Conservation (phyloP, 2,888 invertebrate species). For the Matsumyia berberina region DNA sequence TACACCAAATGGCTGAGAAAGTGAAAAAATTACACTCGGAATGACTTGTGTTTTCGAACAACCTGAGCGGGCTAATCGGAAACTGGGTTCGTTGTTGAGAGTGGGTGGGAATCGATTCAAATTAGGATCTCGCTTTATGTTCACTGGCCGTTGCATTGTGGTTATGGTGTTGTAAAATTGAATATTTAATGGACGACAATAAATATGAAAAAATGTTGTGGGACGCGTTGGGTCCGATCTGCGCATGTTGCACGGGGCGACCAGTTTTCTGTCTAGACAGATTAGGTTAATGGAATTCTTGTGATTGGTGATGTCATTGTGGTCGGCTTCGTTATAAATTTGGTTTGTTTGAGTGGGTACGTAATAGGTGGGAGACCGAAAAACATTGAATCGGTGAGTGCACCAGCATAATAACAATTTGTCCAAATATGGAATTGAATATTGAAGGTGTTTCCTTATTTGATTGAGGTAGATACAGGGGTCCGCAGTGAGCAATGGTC, state of each 20-base stretch:
- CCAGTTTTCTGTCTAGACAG: slow-evolving; percentile 49
- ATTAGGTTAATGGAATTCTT: slow-evolving; percentile 47
- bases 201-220: slow-evolving; percentile 26
- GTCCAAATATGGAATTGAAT: not conserved
- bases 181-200: slow-evolving; percentile 54
- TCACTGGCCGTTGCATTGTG: slow-evolving; percentile 12
- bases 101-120: not conserved
- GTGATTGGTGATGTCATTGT: slow-evolving; percentile 35
- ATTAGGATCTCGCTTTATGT: slow-evolving; percentile 13
- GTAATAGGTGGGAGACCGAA: not conserved
- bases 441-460: slow-evolving; percentile 1
- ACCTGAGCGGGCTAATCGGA: slow-evolving; percentile 2
- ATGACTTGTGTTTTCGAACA: slow-evolving; percentile 31
- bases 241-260: not conserved
- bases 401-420: not conserved
- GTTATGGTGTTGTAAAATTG: slow-evolving; percentile 54
- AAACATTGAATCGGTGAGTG: not conserved
- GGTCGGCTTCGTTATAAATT: not conserved
- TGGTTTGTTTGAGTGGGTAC: not conserved
- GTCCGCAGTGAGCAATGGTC: not conserved
- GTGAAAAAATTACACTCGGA: slow-evolving; percentile 44
- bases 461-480: not conserved
- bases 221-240: not conserved
- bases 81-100: slow-evolving; percentile 35
- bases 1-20: slow-evolving; percentile 54